These are phyloP conservation scores for Lepeophtheirus salmonis DNA, from an alignment of 1,140 invertebrate species.

Conservation along the genomic window DNA sequence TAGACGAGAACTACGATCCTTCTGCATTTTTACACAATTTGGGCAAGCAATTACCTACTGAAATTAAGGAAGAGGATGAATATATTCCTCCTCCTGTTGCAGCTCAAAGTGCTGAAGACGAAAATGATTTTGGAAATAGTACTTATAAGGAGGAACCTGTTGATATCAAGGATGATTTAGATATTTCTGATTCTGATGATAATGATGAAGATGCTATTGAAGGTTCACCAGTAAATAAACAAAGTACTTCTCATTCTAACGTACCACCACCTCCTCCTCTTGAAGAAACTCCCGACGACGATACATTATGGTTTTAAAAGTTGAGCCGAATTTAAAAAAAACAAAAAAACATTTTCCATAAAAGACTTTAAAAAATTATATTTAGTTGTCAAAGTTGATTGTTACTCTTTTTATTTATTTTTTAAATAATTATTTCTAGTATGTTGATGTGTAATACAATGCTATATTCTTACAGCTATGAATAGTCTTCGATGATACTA, in stretches of 20 bases:
- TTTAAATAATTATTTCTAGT: no score
- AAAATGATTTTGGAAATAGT: not conserved
- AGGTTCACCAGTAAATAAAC: not conserved
- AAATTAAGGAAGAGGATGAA: not conserved
- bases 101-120: not conserved
- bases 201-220: not conserved
- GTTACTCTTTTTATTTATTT: no score
- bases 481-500: no score
- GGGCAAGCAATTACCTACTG: not conserved
- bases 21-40: constrained; percentile 50
- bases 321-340: no score
- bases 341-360: no score
- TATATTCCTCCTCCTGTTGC: not conserved
- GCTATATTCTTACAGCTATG: no score
- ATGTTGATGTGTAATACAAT: no score
- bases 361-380: no score
- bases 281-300: not conserved
- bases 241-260: no score
- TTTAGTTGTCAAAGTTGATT: no score
- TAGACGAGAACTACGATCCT: constrained; percentile 67
- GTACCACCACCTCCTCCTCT: no score
- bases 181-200: constrained; percentile 15
- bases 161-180: constrained; percentile 9
- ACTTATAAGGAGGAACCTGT: not conserved
- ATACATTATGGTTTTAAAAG: not conserved